Evolutionary conservation across 2,888 invertebrate species (phyloP).

Genomic region (Exephanes ischioxanthus): DNA sequence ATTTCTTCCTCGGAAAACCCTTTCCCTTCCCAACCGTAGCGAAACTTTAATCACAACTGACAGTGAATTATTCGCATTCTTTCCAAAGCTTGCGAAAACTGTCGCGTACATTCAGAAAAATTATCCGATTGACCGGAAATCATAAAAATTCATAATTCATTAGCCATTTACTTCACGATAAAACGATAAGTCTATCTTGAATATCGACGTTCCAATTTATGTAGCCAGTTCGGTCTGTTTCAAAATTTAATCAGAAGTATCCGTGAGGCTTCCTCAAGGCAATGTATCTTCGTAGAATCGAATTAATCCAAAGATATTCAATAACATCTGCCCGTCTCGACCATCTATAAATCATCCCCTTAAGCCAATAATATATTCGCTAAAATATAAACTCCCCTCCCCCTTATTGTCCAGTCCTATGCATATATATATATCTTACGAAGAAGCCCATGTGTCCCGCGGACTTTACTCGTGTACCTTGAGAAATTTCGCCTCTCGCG

Average conservation of each 20-base stretch:
- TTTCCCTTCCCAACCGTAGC: too few relatives aligned
- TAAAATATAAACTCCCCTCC: conserved; percentile 8
- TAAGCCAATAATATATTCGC: not conserved
- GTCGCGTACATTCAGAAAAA: not conserved
- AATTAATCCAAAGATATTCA: conserved; percentile 1
- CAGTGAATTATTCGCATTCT: not conserved
- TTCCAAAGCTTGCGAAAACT: not conserved
- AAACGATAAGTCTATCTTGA: not conserved
- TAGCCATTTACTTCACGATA: not conserved
- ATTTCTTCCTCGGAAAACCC: not conserved
- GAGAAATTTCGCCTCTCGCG: conserved; percentile 15
- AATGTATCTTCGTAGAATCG: not conserved
- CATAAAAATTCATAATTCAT: not conserved
- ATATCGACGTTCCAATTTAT: not conserved
- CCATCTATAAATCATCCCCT: not conserved
- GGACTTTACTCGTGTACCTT: not conserved
- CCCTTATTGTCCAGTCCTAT: not conserved
- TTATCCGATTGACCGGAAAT: too few relatives aligned
- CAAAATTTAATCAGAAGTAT: not conserved
- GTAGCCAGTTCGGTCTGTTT: not conserved
- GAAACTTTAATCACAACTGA: not conserved
- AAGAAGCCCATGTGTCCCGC: not conserved
- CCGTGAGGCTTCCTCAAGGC: not conserved
- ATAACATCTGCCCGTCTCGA: not conserved
- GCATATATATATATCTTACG: not conserved